Base-by-base conservation (phyloP, 1,140 invertebrate species). In the Brachionus rubens region DNA sequence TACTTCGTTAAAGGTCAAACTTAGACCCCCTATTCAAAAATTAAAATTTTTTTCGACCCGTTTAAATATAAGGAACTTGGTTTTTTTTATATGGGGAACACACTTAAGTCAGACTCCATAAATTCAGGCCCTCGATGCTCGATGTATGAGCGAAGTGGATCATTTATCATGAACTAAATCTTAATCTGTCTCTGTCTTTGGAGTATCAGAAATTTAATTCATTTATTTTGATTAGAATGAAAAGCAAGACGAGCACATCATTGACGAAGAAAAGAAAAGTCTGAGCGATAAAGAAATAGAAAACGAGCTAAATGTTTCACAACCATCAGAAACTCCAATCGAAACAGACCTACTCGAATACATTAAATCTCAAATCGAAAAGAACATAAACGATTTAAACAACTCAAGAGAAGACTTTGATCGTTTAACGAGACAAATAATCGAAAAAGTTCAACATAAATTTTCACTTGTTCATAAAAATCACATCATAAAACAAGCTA, bases 361-460 rank as follows among this genome's bases (percentile, higher is more conserved):
- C 16, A 36, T 59, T 33, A 59, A 59, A 9, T n/a, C 19, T 2
- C 26, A 36, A 36, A 33, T 59, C 1, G 36, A 19, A 14, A 33
- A 33, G 1, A 33, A 59, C 36, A n/a, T 59, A 40, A 59, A 28
- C n/a, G 54, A 59, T n/a, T 21, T 59, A 10, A 59, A 36, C 30
- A 33, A 59, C 10, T 59, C 54, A 36, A 59, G 10, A 40, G 54
- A 59, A 36, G 54, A 59, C 36, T 59, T 59, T 16, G 54, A 59
- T 59, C 28, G 54, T 9, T 19, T 36, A 16, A 33, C 19, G 4
- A 59, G 16, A 36, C 54, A 59, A 36, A 59, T 59, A 59, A 1
- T 59, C 6, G 54, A 59, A 4, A 59, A 59, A 36, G 36, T 16
- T 59, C 33, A 36, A 28, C 9, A 5, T 7, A 59, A 59, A 59